Evolutionary conservation across 2,797 vertebrate species (phyloP).

Genomic region (Myotis daubentonii): DNA sequence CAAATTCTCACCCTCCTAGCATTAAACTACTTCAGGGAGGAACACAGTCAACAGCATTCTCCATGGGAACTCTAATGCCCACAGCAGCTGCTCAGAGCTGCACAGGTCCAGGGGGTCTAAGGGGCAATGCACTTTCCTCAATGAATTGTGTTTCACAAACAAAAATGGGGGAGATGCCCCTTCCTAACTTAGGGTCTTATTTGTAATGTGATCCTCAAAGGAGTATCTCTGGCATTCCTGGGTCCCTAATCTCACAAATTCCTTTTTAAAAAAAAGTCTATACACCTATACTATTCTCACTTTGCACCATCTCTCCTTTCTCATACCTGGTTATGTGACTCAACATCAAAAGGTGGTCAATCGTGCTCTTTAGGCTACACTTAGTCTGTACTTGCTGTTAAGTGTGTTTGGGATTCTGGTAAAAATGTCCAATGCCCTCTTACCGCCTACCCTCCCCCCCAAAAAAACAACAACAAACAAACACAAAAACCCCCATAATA

Average conservation of each 20-base stretch:
- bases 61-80: not conserved
- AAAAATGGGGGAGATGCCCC: not conserved
- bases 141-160: not conserved
- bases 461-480: not conserved
- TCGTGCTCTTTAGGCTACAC: not conserved
- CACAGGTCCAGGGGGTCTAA: not conserved
- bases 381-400: not conserved
- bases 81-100: not conserved
- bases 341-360: not conserved
- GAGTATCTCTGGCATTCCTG: not conserved
- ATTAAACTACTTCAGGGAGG: not conserved
- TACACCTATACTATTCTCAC: not conserved
- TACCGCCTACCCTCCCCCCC: too few species aligned
- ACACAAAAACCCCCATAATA: not conserved
- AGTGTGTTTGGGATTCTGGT: not conserved
- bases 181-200: not conserved
- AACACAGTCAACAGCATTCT: not conserved
- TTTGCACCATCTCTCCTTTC: not conserved
- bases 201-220: not conserved
- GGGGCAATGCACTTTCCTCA: not conserved
- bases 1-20: not conserved
- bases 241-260: not conserved
- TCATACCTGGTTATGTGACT: not conserved
- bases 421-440: not conserved
- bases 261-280: not conserved